Conservation (phyloP, 1,140 invertebrate species). For the Oreohelix idahoensis region DNA sequence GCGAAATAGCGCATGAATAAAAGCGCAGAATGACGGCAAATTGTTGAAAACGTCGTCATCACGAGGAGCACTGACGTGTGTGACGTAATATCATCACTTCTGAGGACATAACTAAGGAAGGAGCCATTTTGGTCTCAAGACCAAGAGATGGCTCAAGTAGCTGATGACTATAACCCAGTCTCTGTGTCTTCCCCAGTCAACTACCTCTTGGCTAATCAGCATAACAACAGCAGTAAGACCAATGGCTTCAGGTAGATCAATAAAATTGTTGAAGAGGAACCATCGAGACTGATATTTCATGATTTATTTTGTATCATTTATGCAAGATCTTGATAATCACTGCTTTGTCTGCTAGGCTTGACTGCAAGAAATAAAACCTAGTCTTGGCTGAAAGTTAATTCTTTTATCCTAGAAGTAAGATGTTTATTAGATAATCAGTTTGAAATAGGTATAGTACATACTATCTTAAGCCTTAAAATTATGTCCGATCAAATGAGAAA, state of each 20-base stretch:
- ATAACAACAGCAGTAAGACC: slow-evolving; percentile 15
- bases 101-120: slow-evolving; percentile 15
- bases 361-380: neutral
- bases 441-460: too few species aligned
- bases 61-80: slow-evolving; percentile 10
- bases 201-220: slow-evolving; percentile 11
- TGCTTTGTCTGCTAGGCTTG: neutral
- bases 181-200: slow-evolving; percentile 31
- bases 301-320: neutral
- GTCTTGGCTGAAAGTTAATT: too few species aligned
- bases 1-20: neutral
- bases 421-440: too few species aligned
- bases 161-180: slow-evolving; percentile 8
- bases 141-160: slow-evolving; percentile 27
- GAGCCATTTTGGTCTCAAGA: slow-evolving; percentile 26
- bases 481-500: too few species aligned
- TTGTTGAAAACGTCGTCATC: neutral
- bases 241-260: slow-evolving; percentile 13
- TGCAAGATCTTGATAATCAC: neutral
- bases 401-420: too few species aligned
- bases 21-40: slow-evolving; percentile 16
- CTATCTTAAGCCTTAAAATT: too few species aligned
- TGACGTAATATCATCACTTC: slow-evolving; percentile 18
- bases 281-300: neutral
- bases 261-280: neutral